Evolutionary conservation across 2,797 vertebrate genomes (phyloP).

Genomic region (Strix occidentalis): DNA sequence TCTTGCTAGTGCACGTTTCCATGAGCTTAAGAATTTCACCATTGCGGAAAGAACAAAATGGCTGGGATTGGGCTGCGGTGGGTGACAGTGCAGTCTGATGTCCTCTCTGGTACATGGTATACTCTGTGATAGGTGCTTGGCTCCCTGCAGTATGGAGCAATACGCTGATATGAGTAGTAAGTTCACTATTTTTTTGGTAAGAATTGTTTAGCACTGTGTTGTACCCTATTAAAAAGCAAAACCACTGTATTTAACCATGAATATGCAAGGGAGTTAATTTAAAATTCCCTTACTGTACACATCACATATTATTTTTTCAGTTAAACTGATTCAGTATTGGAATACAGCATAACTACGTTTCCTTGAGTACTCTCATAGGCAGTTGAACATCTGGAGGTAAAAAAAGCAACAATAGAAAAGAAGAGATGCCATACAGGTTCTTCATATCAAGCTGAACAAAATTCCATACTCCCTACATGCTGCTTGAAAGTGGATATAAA

Average conservation of each 20-base stretch:
- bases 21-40: not conserved
- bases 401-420: constrained; percentile 4
- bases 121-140: not conserved
- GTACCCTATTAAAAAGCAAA: not conserved
- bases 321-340: constrained; percentile 46
- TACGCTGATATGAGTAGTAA: not conserved
- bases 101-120: not conserved
- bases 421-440: not conserved
- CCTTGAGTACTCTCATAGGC: constrained; percentile 37
- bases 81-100: not conserved
- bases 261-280: constrained; percentile 26
- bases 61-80: not conserved
- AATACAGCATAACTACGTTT: constrained; percentile 8
- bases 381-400: constrained; percentile 56
- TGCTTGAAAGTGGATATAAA: not conserved
- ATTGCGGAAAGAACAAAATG: not conserved
- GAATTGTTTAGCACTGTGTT: not conserved
- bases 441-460: constrained; percentile 1
- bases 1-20: not conserved
- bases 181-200: not conserved
- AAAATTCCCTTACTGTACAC: constrained; percentile 25
- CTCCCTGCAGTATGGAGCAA: not conserved
- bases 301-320: constrained; percentile 36
- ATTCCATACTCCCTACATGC: not conserved
- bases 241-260: not conserved